These are phyloP conservation scores for Formicarius rufipectus DNA, from an alignment of 2,113 vertebrate species.

Conservation along the genomic window DNA sequence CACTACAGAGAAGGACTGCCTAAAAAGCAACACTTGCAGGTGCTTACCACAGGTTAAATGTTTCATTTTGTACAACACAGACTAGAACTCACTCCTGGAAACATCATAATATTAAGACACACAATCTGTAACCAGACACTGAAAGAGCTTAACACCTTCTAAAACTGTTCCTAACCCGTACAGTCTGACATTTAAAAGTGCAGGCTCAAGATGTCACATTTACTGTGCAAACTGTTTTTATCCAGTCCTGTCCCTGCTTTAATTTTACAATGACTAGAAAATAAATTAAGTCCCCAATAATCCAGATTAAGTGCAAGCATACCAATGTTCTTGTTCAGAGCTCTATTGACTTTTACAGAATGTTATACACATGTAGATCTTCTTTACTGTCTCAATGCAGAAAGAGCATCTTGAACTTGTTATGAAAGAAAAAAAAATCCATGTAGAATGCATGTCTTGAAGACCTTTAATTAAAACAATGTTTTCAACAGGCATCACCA, in stretches of 20 bases:
- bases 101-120: neutral
- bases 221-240: neutral
- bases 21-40: neutral
- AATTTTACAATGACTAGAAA: neutral
- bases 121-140: neutral
- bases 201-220: neutral
- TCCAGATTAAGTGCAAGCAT: neutral
- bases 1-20: neutral
- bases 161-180: neutral
- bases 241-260: rapidly evolving
- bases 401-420: neutral
- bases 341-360: neutral
- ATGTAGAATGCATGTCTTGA: neutral
- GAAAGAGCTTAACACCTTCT: neutral
- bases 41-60: neutral
- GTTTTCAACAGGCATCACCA: neutral
- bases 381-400: neutral
- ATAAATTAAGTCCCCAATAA: neutral
- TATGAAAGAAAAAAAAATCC: neutral
- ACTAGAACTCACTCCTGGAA: neutral
- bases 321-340: neutral
- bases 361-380: neutral
- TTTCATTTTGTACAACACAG: neutral
- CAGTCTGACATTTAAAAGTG: conserved; percentile 26
- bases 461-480: neutral